Conservation (phyloP, 2,113 vertebrate species). For the Etia nguti region DNA sequence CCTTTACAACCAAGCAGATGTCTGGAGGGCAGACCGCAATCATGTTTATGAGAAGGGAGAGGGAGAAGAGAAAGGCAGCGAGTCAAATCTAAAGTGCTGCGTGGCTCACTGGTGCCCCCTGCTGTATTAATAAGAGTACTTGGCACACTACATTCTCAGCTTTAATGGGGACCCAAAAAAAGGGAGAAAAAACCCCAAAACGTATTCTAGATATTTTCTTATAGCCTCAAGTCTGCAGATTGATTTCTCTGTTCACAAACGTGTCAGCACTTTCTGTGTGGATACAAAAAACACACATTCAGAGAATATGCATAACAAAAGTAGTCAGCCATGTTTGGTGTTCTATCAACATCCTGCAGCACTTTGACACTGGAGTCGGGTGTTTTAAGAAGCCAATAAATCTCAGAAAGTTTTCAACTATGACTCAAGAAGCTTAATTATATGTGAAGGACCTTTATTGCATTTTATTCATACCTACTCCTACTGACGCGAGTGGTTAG, state of each 20-base stretch:
- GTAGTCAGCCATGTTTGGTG: not conserved
- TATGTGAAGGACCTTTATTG: constrained; percentile 14
- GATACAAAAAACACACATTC: not conserved
- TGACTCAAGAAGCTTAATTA: not conserved
- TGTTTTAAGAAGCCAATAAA: constrained; percentile 4
- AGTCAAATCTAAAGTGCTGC: not conserved
- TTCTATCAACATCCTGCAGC: not conserved
- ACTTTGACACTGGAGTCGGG: not conserved
- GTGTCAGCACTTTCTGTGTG: not conserved
- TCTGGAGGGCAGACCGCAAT: constrained; percentile 73
- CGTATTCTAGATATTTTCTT: not conserved
- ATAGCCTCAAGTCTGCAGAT: not conserved
- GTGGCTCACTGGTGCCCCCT: constrained; percentile 74
- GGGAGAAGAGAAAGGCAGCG: constrained; percentile 5
- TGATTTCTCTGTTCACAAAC: not conserved
- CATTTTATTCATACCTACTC: constrained; percentile 9
- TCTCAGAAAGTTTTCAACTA: not conserved
- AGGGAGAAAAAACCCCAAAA: not conserved
- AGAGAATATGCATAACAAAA: not conserved
- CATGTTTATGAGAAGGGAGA: constrained; percentile 58
- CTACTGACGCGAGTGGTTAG: not conserved
- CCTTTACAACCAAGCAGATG: constrained; percentile 73
- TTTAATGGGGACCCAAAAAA: not conserved
- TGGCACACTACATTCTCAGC: not conserved
- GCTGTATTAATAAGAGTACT: not conserved